These are phyloP conservation scores for Ceratosolen solmsi DNA, from an alignment of 1,140 invertebrate species.

Conservation along the genomic window DNA sequence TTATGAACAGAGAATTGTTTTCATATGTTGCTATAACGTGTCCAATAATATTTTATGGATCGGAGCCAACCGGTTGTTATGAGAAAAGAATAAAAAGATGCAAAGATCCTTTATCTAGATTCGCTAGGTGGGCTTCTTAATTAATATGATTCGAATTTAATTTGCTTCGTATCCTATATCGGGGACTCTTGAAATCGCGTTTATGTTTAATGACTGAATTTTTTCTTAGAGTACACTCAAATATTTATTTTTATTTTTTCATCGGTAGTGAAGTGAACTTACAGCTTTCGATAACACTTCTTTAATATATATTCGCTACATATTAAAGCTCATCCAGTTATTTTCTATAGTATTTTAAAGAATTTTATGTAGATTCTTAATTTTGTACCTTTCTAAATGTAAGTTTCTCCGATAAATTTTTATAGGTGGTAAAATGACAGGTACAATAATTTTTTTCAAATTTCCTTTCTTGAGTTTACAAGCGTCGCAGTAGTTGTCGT, in stretches of 20 bases:
- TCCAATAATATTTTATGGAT: too few relatives aligned
- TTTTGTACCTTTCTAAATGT: background rate
- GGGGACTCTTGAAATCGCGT: background rate
- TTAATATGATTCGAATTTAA: slow-evolving; percentile 23
- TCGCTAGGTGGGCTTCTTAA: slow-evolving; percentile 21
- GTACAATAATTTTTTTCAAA: background rate
- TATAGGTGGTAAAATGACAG: background rate
- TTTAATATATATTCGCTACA: background rate
- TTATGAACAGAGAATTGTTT: too few relatives aligned
- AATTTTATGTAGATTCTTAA: background rate
- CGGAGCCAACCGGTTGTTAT: too few relatives aligned
- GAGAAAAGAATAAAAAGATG: background rate
- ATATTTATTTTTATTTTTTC: background rate
- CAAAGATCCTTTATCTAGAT: slow-evolving; percentile 17
- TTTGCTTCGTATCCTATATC: background rate
- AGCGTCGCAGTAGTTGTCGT: background rate
- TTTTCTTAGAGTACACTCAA: too few relatives aligned
- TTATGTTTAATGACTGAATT: background rate
- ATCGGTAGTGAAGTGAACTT: background rate
- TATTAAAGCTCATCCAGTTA: background rate
- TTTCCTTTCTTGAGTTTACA: slow-evolving; percentile 2
- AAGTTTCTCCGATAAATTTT: background rate
- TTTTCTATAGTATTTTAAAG: background rate
- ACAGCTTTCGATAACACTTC: background rate
- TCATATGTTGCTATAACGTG: too few relatives aligned